Base-by-base conservation (phyloP, 2,113 vertebrate genomes). In the Dasyprocta punctata region DNA sequence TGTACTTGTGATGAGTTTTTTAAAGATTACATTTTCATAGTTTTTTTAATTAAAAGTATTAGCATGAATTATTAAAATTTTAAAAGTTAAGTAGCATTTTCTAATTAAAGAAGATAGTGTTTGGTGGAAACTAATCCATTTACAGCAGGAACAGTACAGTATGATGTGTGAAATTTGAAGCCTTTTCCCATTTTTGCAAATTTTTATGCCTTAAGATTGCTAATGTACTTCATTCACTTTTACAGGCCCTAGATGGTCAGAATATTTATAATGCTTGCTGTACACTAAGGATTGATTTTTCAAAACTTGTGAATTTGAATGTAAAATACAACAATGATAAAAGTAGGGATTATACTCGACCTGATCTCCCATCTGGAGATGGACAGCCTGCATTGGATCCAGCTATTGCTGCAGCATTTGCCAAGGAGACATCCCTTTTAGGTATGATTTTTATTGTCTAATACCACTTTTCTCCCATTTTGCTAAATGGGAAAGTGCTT, bases 271-370 rank as follows among this genome's bases (percentile, higher is more conserved):
- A 99, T 97, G 99, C 99, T 82, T 99, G 99, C 98, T 99, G 99
- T 98, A 99, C 99, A 0, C 99, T 99, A 80, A 99, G 99, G 96
- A 99, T 99, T 96, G 99, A 99, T 98, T 99, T 99, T 98, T 99
- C 99, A 96, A 99, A 99, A 98, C 98, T 99, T 98, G 99, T 99
- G 97, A 99, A 99, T 98, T 99, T 99, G 95, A 99, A 99, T 96
- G 99, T 99, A 73, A 99, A 99, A 98, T 99, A 99, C 99, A 99
- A 99, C 99, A 99, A 99, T 0, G 99, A 99, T 98, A 99, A 99
- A 99, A 99, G 99, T 97, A 99, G 99, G 30, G 99, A 99, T 98
- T 99, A 99, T 98, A 99, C 99, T 9, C 99, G 99, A 95, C 96
- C 99, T 13, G 99, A 99, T 97, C 99, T 99, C 94, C 99, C 99